Evolutionary conservation across 2,113 vertebrate genomes (phyloP).

Genomic region (Panurus biarmicus): DNA sequence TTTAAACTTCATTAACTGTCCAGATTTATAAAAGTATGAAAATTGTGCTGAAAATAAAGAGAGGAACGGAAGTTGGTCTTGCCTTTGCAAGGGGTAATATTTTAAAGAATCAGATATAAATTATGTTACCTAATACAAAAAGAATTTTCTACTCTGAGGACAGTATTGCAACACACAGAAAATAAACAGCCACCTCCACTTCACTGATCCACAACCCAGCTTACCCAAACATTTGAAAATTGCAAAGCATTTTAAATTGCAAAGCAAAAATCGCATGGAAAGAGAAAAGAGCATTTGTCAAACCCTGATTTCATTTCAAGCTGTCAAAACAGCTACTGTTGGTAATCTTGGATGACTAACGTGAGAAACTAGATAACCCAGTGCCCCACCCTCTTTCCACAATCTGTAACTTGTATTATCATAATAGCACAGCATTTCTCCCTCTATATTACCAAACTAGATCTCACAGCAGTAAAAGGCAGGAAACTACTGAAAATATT

Average conservation of each 20-base stretch:
- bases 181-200: background rate
- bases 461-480: background rate
- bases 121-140: background rate
- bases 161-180: background rate
- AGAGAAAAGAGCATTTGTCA: background rate
- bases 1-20: background rate
- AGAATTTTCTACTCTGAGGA: background rate
- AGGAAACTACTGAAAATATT: background rate
- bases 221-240: background rate
- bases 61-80: background rate
- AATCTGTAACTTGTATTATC: background rate
- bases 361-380: slow-evolving; percentile 22
- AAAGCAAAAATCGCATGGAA: background rate
- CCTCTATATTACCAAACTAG: background rate
- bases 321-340: slow-evolving; percentile 6
- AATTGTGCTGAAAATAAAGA: background rate
- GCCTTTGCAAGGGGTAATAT: background rate
- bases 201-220: background rate
- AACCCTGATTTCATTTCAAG: background rate
- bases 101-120: background rate
- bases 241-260: background rate
- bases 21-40: background rate
- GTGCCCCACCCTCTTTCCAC: slow-evolving; percentile 24
- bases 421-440: background rate
- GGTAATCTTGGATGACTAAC: slow-evolving; percentile 24